Conservation (phyloP, 1,140 invertebrate species). For the Globodera ellingtonae region DNA sequence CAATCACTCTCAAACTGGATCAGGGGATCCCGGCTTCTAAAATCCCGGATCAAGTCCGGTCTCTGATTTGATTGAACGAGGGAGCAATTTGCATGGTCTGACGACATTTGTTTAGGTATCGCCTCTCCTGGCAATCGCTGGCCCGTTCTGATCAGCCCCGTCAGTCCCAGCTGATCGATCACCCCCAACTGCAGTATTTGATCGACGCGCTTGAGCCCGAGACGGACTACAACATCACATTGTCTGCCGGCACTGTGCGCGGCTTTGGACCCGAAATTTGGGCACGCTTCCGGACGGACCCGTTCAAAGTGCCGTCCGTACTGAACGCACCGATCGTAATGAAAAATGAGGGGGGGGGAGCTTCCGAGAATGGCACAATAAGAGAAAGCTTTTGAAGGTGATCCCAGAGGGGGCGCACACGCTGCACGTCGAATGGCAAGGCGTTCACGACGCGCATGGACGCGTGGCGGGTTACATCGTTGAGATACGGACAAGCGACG, state of each 20-base stretch:
- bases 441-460: conserved; percentile 60
- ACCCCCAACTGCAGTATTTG: conserved; percentile 61
- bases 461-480: conserved; percentile 62
- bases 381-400: conserved; percentile 25
- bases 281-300: conserved; percentile 61
- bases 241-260: conserved; percentile 58
- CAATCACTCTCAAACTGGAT: too few species aligned
- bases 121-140: conserved; percentile 51
- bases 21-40: too few species aligned
- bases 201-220: conserved; percentile 60
- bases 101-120: conserved; percentile 13
- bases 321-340: conserved; percentile 25
- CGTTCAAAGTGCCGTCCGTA: conserved; percentile 61
- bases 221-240: conserved; percentile 61
- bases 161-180: conserved; percentile 57
- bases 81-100: too few species aligned
- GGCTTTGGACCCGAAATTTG: conserved; percentile 62
- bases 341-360: background rate
- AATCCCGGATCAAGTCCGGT: too few species aligned
- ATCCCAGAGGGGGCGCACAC: conserved; percentile 60
- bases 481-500: conserved; percentile 58
- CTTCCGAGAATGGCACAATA: background rate
- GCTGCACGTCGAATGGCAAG: conserved; percentile 62
- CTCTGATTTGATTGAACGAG: too few species aligned
- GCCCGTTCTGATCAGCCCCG: conserved; percentile 52